Evolutionary conservation across 2,113 vertebrate species (phyloP).

Genomic region (Xiphophorus couchianus): DNA sequence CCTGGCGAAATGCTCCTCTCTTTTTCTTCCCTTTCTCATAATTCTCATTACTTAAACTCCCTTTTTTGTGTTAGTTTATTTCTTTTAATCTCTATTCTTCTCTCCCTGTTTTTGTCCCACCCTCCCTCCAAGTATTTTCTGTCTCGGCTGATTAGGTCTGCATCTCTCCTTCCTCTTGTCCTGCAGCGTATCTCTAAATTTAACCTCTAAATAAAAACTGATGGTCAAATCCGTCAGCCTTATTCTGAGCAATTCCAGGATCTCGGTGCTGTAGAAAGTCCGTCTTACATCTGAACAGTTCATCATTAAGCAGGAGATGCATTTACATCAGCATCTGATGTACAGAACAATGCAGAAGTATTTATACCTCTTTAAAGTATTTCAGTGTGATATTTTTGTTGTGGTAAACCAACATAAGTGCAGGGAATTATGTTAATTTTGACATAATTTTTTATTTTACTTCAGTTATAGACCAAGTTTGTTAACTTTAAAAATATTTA

Average conservation of each 20-base stretch:
- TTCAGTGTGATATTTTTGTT: neutral
- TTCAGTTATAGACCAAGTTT: no score
- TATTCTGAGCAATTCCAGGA: constrained; percentile 21
- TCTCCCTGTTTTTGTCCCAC: neutral
- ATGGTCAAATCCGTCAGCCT: neutral
- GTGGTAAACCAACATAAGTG: neutral
- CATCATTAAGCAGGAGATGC: neutral
- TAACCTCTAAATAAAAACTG: constrained; percentile 23
- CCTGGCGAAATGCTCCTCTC: neutral
- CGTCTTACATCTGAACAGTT: neutral
- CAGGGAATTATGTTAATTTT: no score
- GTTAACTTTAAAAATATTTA: no score
- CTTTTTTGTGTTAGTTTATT: neutral
- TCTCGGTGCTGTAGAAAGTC: neutral
- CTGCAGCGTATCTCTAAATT: constrained; percentile 1
- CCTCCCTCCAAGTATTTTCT: neutral
- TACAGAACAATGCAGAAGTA: neutral
- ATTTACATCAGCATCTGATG: neutral
- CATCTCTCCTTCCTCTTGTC: neutral
- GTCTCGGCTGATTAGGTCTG: neutral
- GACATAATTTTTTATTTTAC: no score
- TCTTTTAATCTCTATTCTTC: constrained; percentile 1
- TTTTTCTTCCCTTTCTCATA: neutral
- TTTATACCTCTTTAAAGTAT: neutral
- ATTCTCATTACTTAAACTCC: neutral